These are phyloP conservation scores for Leptoclinus maculatus DNA, from an alignment of 2,797 vertebrate genomes.

Conservation along the genomic window DNA sequence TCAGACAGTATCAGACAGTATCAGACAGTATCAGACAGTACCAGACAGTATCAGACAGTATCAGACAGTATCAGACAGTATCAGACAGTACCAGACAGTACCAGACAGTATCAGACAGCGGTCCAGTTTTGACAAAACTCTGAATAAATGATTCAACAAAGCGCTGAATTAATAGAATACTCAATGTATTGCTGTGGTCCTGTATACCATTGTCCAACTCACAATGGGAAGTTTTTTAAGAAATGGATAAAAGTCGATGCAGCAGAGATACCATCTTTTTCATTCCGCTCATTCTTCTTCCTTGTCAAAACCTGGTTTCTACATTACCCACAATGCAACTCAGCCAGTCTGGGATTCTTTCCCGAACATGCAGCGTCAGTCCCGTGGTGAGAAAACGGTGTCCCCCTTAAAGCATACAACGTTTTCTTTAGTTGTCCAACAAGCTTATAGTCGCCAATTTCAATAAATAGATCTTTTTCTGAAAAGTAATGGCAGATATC, in stretches of 20 bases:
- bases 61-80: too few relatives aligned
- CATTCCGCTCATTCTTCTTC: neutral
- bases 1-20: too few relatives aligned
- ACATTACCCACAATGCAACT: conserved; percentile 4
- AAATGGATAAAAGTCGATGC: neutral
- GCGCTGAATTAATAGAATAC: neutral
- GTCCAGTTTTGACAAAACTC: neutral
- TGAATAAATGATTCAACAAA: neutral
- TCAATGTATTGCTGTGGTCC: neutral
- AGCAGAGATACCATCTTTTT: neutral
- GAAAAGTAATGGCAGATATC: neutral
- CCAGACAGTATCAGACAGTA: too few relatives aligned
- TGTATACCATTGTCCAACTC: neutral
- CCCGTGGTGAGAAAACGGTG: too few relatives aligned
- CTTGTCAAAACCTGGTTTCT: neutral
- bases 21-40: too few relatives aligned
- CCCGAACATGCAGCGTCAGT: neutral
- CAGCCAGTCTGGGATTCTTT: neutral
- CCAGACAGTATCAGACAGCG: too few relatives aligned
- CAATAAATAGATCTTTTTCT: neutral
- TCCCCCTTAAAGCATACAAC: neutral
- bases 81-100: too few relatives aligned
- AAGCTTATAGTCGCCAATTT: neutral
- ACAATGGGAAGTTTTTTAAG: neutral
- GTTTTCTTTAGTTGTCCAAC: neutral